These are phyloP conservation scores for Colostygia pectinataria DNA, from an alignment of 2,888 invertebrate species.

Conservation along the genomic window DNA sequence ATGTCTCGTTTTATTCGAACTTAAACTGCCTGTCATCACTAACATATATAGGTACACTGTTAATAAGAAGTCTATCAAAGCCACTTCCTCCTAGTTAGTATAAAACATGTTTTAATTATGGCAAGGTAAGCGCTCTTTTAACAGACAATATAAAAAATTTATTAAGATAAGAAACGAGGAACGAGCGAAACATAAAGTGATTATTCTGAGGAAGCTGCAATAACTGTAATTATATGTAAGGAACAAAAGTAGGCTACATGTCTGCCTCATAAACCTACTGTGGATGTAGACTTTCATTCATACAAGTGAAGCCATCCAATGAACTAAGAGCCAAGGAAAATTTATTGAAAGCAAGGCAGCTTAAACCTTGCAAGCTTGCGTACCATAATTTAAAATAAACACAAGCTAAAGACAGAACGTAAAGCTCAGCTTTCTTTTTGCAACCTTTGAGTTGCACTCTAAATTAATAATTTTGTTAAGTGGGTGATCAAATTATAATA, in stretches of 20 bases:
- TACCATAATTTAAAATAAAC: too few species aligned
- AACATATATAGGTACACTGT: conserved; percentile 22
- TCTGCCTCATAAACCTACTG: conserved; percentile 28
- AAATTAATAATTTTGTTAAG: too few species aligned
- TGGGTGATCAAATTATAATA: too few species aligned
- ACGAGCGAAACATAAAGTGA: conserved; percentile 26
- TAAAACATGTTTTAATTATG: conserved; percentile 30
- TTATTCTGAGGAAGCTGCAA: conserved; percentile 30
- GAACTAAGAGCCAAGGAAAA: too few species aligned
- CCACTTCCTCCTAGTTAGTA: conserved; percentile 41
- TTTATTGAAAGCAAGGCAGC: too few species aligned
- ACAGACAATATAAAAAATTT: conserved; percentile 32
- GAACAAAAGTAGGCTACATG: conserved; percentile 23
- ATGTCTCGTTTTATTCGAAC: conserved; percentile 16
- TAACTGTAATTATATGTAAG: conserved; percentile 28
- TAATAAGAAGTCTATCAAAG: conserved; percentile 26
- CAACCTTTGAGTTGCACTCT: too few species aligned
- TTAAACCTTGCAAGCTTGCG: too few species aligned
- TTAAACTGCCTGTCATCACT: conserved; percentile 29
- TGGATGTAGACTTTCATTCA: conserved; percentile 9
- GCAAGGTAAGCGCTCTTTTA: conserved; percentile 23
- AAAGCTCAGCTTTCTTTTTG: too few species aligned
- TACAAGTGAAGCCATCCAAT: background rate
- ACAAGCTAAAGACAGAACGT: too few species aligned
- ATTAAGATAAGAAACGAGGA: conserved; percentile 42